Percentiles rank a stretch among this genome's conserved stretches.
phyloP scores from a whole-genome alignment of 2,888 invertebrate genomes.

The Drosophila meridionalis region DNA sequence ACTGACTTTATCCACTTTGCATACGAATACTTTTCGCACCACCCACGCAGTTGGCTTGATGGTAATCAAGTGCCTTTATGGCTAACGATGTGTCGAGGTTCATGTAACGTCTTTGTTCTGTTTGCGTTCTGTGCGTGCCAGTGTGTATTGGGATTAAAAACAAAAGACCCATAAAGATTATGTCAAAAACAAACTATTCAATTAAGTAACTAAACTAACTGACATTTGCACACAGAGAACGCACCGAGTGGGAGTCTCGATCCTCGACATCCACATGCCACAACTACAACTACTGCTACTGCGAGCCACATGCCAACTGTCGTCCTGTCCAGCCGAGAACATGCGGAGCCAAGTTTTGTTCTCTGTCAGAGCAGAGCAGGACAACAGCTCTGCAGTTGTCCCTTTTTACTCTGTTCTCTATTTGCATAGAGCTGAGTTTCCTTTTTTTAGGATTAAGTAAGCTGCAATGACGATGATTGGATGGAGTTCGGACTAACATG shows the following conservation, averaged over 20 bases:
- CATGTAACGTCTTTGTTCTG: slow-evolving; percentile 66
- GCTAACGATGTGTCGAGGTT: slow-evolving; percentile 69
- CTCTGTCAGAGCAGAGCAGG: slow-evolving; percentile 55
- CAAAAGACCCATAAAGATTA: slow-evolving; percentile 80
- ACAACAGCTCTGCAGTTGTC: slow-evolving; percentile 58
- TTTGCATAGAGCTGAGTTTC: slow-evolving; percentile 48
- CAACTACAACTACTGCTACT: slow-evolving; percentile 34
- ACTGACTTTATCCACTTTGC: neutral
- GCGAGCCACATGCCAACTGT: slow-evolving; percentile 33
- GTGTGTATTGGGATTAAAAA: slow-evolving; percentile 69
- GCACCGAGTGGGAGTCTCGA: slow-evolving; percentile 10
- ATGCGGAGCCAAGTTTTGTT: slow-evolving; percentile 68
- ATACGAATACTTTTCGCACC: slow-evolving; percentile 41
- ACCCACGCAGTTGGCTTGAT: slow-evolving; percentile 59
- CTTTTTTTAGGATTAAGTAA: slow-evolving; percentile 42
- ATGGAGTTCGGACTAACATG: slow-evolving; percentile 20
- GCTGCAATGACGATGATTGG: slow-evolving; percentile 55
- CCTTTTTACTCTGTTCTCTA: slow-evolving; percentile 36
- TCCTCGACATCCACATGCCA: slow-evolving; percentile 35
- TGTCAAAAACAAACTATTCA: slow-evolving; percentile 81
- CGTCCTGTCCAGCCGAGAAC: slow-evolving; percentile 46
- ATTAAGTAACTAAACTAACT: slow-evolving; percentile 81
- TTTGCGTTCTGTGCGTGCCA: slow-evolving; percentile 25
- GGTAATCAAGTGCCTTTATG: slow-evolving; percentile 65
- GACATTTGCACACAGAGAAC: slow-evolving; percentile 61